Evolutionary conservation across 2,888 invertebrate species (phyloP).

Genomic region (Graphium colonna): DNA sequence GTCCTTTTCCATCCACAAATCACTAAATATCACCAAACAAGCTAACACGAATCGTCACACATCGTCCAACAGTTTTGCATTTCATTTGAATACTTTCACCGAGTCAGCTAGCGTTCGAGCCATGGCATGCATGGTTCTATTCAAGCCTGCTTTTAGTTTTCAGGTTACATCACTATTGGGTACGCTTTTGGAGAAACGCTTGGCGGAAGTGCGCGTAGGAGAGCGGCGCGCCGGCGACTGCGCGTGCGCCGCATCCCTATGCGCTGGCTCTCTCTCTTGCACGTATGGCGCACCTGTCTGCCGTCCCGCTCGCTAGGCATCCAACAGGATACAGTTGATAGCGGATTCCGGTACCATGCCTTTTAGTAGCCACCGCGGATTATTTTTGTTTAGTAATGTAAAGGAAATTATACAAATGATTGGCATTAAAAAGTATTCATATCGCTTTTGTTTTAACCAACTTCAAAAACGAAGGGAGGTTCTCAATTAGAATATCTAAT

Average conservation of each 20-base stretch:
- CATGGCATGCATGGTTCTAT: background rate
- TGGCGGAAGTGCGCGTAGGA: conserved; percentile 10
- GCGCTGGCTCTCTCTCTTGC: background rate
- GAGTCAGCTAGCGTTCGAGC: background rate
- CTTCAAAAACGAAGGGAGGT: no score
- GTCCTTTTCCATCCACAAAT: no score
- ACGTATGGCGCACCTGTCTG: background rate
- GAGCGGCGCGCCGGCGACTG: conserved; percentile 10
- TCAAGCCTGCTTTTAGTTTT: background rate
- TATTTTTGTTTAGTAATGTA: no score
- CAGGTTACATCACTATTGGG: background rate
- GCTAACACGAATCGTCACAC: background rate
- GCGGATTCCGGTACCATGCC: conserved; percentile 11
- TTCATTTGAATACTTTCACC: conserved; percentile 3
- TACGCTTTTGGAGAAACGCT: conserved; percentile 8
- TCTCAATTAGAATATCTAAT: no score
- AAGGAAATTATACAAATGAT: no score
- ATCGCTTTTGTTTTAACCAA: no score
- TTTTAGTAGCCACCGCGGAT: background rate
- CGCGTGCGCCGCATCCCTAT: conserved; percentile 19
- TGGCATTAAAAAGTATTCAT: no score
- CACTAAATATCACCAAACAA: no score
- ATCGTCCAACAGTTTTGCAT: background rate
- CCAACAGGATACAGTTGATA: conserved; percentile 19
- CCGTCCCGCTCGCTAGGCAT: conserved; percentile 3